phyloP scores from a whole-genome alignment of 2,888 invertebrate genomes.

The Aspidiotus rigidus region DNA sequence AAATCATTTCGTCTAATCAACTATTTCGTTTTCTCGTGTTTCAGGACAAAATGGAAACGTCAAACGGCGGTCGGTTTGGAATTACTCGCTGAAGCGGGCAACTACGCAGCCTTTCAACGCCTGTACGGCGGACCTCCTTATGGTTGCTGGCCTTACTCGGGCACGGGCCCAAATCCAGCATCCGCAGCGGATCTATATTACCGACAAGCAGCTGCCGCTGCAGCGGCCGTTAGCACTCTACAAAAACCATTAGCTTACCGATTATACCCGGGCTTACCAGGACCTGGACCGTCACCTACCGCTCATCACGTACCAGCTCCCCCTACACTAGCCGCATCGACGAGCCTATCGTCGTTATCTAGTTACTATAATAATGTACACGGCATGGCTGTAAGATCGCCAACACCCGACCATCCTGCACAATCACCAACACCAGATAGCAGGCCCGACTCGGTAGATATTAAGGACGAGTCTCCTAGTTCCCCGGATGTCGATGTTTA shows the following conservation, averaged over 20 bases:
- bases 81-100: slow-evolving; percentile 91
- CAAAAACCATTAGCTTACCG: slow-evolving; percentile 80
- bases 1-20: not conserved
- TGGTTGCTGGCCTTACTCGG: slow-evolving; percentile 53
- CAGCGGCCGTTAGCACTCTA: slow-evolving; percentile 51
- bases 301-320: slow-evolving; percentile 37
- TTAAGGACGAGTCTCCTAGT: slow-evolving; percentile 39
- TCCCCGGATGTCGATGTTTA: slow-evolving; percentile 38
- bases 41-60: slow-evolving; percentile 78
- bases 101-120: slow-evolving; percentile 96
- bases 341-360: slow-evolving; percentile 36
- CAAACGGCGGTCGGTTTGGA: slow-evolving; percentile 95
- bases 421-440: slow-evolving; percentile 37
- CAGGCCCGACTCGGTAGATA: slow-evolving; percentile 40
- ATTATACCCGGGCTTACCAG: slow-evolving; percentile 40
- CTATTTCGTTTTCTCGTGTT: slow-evolving; percentile 36
- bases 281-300: slow-evolving; percentile 37
- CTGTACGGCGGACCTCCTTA: slow-evolving; percentile 73
- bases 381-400: slow-evolving; percentile 39
- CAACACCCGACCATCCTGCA: slow-evolving; percentile 38
- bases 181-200: slow-evolving; percentile 71
- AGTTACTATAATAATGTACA: slow-evolving; percentile 39
- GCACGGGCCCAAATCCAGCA: slow-evolving; percentile 50
- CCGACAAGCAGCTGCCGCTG: slow-evolving; percentile 66
- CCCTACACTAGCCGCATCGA: slow-evolving; percentile 36